Conservation (phyloP, 64 coral and sea anemone genomes). For the Stichodactyla mertensii region DNA sequence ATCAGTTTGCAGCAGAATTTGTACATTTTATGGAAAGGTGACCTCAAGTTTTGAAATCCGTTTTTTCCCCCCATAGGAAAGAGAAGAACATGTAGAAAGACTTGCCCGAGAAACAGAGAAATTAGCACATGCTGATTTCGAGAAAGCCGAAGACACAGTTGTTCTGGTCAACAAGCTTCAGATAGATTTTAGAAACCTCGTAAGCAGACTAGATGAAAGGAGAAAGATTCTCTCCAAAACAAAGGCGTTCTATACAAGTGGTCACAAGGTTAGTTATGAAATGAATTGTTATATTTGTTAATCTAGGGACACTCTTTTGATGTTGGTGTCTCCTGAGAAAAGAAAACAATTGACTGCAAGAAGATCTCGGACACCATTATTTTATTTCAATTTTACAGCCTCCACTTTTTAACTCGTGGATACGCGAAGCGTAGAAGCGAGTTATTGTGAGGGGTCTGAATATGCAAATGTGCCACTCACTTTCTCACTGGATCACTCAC, state of each 20-base stretch:
- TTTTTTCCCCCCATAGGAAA: constrained; percentile 38
- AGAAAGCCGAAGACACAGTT: constrained; percentile 51
- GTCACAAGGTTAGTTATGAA: constrained; percentile 53
- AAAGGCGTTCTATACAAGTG: constrained; percentile 60
- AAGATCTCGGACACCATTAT: no score
- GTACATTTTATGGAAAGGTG: background rate
- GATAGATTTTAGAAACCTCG: constrained; percentile 58
- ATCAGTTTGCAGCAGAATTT: background rate
- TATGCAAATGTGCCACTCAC: no score
- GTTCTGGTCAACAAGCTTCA: constrained; percentile 56
- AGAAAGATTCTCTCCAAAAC: constrained; percentile 71
- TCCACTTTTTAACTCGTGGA: no score
- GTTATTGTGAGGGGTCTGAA: no score
- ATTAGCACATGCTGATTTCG: constrained; percentile 57
- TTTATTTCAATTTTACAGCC: no score
- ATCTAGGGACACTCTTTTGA: no score
- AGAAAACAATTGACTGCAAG: no score
- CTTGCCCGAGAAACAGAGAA: constrained; percentile 86
- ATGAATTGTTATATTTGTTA: background rate
- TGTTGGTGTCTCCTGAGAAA: no score
- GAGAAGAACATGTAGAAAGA: constrained; percentile 60
- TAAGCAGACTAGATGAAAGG: constrained; percentile 64
- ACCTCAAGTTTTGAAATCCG: background rate
- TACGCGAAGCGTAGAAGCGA: no score
- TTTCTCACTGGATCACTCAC: no score